Percentiles rank a stretch among this genome's conserved stretches.
These are phyloP conservation scores for Balaeniceps rex DNA, from an alignment of 2,113 vertebrate genomes.

Conservation along the genomic window DNA sequence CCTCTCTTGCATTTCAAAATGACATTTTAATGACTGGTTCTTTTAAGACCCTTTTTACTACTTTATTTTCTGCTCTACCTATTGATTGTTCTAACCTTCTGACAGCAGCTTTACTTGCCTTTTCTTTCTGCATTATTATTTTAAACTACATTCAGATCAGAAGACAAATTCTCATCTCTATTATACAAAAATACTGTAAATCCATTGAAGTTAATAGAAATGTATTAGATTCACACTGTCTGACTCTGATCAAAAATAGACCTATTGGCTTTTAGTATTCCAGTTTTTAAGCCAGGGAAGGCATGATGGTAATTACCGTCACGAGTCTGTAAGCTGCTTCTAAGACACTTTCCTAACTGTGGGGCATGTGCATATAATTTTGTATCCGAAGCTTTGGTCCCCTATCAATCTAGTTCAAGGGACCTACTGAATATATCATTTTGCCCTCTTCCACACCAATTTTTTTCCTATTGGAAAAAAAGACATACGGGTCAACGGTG, in stretches of 20 bases:
- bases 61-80: not conserved
- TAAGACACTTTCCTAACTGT: too few species aligned
- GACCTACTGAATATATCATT: not conserved
- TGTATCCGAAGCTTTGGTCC: not conserved
- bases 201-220: not conserved
- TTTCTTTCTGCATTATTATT: not conserved
- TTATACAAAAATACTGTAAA: not conserved
- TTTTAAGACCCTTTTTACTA: not conserved
- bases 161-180: not conserved
- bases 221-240: not conserved
- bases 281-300: not conserved
- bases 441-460: not conserved
- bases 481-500: not conserved
- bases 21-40: not conserved
- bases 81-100: conserved; percentile 28
- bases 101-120: not conserved
- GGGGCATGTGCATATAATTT: too few species aligned
- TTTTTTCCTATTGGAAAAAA: not conserved
- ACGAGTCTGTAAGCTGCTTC: too few species aligned
- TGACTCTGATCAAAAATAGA: not conserved
- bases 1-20: not conserved
- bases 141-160: not conserved
- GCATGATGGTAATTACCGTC: too few species aligned
- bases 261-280: not conserved
- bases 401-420: fast-evolving